Conservation (phyloP, 1,140 invertebrate genomes). For the Drosophila rufa region DNA sequence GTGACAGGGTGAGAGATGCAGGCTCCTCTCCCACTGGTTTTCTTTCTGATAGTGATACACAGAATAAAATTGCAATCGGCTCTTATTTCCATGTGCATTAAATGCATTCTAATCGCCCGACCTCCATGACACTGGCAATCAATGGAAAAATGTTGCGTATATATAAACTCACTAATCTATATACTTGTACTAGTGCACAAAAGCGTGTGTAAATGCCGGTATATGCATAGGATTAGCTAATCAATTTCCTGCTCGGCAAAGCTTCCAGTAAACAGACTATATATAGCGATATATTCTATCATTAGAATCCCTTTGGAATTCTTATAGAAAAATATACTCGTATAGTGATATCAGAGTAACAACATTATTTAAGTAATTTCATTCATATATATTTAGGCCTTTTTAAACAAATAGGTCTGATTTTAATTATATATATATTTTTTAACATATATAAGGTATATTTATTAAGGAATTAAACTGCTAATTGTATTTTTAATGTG, state of each 20-base stretch:
- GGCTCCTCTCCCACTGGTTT: slow-evolving; percentile 3
- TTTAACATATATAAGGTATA: not conserved
- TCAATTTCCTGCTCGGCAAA: slow-evolving; percentile 56
- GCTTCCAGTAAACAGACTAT: slow-evolving; percentile 11
- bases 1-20: not conserved
- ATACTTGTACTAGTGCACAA: slow-evolving; percentile 23
- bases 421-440: too few species aligned
- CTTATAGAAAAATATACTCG: too few species aligned
- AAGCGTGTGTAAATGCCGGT: slow-evolving; percentile 32
- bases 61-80: slow-evolving; percentile 24
- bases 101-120: slow-evolving; percentile 69
- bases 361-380: too few species aligned
- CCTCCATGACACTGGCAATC: slow-evolving; percentile 70
- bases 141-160: slow-evolving; percentile 59
- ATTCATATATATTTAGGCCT: too few species aligned
- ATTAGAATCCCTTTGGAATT: slow-evolving; percentile 1
- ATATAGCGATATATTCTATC: not conserved
- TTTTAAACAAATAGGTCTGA: too few species aligned
- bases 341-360: too few species aligned
- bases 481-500: not conserved
- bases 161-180: slow-evolving; percentile 36
- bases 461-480: not conserved
- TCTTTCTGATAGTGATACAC: not conserved
- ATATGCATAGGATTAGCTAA: slow-evolving; percentile 48
- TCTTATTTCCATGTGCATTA: slow-evolving; percentile 56